phyloP scores from a whole-genome alignment of 2,888 invertebrate species.

The Sisyra nigra region DNA sequence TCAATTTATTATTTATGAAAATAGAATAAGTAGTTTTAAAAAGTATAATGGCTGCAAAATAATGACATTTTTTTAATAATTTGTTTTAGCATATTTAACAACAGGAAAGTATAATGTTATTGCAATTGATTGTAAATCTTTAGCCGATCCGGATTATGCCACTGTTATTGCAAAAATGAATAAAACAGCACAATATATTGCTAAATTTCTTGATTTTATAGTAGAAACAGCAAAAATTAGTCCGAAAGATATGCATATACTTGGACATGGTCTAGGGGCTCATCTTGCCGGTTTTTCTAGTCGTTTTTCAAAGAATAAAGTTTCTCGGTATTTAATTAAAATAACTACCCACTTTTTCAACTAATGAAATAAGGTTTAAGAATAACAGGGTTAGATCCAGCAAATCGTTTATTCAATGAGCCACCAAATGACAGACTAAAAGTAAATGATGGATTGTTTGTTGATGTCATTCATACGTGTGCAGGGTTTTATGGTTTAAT shows the following conservation, averaged over 20 bases:
- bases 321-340: constrained; percentile 1
- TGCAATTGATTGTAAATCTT: constrained; percentile 1
- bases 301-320: background rate
- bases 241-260: constrained; percentile 1
- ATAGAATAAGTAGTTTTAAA: no score
- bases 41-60: no score
- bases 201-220: constrained; percentile 1
- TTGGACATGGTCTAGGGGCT: constrained; percentile 5
- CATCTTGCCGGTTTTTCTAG: constrained; percentile 5
- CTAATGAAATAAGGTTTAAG: constrained; percentile 3
- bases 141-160: constrained; percentile 1
- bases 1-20: no score
- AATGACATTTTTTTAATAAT: no score
- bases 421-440: constrained; percentile 19
- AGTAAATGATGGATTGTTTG: constrained; percentile 20
- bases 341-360: background rate
- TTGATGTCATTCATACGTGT: constrained; percentile 26
- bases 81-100: constrained; percentile 4
- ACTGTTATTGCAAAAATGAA: background rate
- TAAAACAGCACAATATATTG: background rate
- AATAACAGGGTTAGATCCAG: constrained; percentile 27
- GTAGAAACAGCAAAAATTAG: background rate
- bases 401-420: constrained; percentile 22
- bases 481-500: constrained; percentile 18
- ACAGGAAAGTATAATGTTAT: constrained; percentile 4